Evolutionary conservation across 2,113 vertebrate genomes (phyloP).

Genomic region (Petrocephalus zakoni): DNA sequence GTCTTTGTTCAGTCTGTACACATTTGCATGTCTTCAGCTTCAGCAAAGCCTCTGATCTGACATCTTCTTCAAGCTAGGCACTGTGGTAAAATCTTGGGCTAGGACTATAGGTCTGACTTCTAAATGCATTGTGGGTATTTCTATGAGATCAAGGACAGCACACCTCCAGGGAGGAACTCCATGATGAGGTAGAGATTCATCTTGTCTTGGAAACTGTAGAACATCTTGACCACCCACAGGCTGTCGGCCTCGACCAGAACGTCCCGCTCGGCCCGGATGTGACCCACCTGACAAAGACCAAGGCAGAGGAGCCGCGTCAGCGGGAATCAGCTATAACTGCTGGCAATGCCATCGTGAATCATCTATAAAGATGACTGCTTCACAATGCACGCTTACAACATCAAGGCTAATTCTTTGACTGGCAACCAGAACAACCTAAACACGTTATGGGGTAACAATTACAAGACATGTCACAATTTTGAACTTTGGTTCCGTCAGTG

Average conservation of each 20-base stretch:
- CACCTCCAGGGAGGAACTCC: constrained; percentile 98
- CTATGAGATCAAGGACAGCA: not conserved
- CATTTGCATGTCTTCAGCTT: not conserved
- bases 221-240: constrained; percentile 98
- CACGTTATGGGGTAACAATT: not conserved
- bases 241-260: constrained; percentile 97
- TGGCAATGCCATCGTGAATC: not conserved
- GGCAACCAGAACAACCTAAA: not conserved
- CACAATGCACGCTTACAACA: not conserved
- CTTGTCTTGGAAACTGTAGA: constrained; percentile 98
- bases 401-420: not conserved
- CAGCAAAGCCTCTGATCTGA: not conserved
- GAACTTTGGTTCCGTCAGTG: not conserved
- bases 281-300: constrained; percentile 72
- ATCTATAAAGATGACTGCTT: not conserved
- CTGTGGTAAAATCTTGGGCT: not conserved
- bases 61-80: not conserved
- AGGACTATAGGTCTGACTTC: not conserved
- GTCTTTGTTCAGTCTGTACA: not conserved
- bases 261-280: constrained; percentile 93
- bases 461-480: not conserved
- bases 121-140: not conserved
- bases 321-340: not conserved
- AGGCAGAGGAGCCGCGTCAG: not conserved
- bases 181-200: constrained; percentile 99